A percentile compares a stretch with the other conserved stretches of the same genome.
Evolutionary conservation across 2,797 vertebrate genomes (phyloP).

Genomic region (Austrolebias charrua): DNA sequence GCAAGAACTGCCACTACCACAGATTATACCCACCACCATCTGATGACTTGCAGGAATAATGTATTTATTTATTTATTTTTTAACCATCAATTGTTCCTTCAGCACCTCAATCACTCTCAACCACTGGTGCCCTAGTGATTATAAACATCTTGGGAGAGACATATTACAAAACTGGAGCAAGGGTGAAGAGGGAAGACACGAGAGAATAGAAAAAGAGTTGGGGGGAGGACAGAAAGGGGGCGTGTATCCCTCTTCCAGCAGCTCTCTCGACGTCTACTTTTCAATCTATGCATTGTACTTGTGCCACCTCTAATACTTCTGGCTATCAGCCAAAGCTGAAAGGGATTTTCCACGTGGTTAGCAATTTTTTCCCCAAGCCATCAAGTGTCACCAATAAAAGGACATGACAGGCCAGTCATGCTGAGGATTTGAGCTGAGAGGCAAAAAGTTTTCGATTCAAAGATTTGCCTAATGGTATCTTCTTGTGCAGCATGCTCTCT

Average conservation of each 20-base stretch:
- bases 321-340: conserved; percentile 44
- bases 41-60: conserved; percentile 63
- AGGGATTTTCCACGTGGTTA: conserved; percentile 61
- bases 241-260: conserved; percentile 30
- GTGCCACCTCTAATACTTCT: conserved; percentile 58
- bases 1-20: conserved; percentile 53
- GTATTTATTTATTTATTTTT: conserved; percentile 49
- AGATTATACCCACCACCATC: conserved; percentile 47
- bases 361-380: conserved; percentile 56
- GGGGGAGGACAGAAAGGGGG: conserved; percentile 30
- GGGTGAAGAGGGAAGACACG: conserved; percentile 21
- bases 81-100: conserved; percentile 41
- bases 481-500: conserved; percentile 33
- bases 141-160: conserved; percentile 66
- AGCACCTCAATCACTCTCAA: conserved; percentile 39
- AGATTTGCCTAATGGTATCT: conserved; percentile 53
- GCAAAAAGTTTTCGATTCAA: conserved; percentile 42
- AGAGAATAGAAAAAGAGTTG: conserved; percentile 24
- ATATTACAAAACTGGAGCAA: conserved; percentile 29
- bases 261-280: conserved; percentile 45
- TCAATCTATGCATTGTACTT: conserved; percentile 58
- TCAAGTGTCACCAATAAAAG: conserved; percentile 46
- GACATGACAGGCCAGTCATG: conserved; percentile 42
- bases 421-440: conserved; percentile 57
- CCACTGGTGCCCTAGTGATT: conserved; percentile 54